phyloP scores from a whole-genome alignment of 1,140 invertebrate genomes.

The Anastrepha ludens region DNA sequence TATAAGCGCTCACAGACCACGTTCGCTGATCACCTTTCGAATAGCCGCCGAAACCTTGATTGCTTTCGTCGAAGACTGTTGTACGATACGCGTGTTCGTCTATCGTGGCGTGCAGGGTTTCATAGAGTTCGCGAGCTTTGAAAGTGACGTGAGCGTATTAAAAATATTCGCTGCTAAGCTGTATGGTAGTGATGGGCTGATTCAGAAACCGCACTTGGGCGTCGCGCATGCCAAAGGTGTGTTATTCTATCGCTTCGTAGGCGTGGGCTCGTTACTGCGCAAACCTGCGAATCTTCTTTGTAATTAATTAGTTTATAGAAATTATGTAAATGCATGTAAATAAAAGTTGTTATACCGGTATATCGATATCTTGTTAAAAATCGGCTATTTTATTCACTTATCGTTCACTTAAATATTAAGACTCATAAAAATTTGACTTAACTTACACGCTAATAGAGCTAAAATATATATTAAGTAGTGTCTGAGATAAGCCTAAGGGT shows the following conservation, averaged over 20 bases:
- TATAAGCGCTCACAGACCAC: conserved; percentile 60
- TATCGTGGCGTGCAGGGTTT: conserved; percentile 71
- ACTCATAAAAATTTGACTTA: conserved; percentile 46
- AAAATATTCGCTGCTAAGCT: conserved; percentile 10
- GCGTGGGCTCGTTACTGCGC: background rate
- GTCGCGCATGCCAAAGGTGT: background rate
- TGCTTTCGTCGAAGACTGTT: conserved; percentile 67
- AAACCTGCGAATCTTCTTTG: background rate
- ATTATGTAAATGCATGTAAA: background rate
- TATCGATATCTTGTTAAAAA: conserved; percentile 9
- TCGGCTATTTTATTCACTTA: conserved; percentile 50
- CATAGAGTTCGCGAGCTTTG: conserved; percentile 60
- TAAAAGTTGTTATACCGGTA: background rate
- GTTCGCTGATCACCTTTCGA: conserved; percentile 62
- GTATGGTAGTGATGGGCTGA: background rate
- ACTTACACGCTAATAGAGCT: background rate
- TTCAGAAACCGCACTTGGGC: background rate
- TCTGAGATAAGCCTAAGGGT: too few species aligned
- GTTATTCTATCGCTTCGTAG: conserved; percentile 8
- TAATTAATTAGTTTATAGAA: background rate
- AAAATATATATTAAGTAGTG: background rate
- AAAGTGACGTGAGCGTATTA: background rate
- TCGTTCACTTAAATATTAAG: conserved; percentile 44
- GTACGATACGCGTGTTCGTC: conserved; percentile 62
- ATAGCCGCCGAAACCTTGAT: conserved; percentile 67